Conservation (phyloP, 2,888 invertebrate genomes). For the Amblyteles armatorius region DNA sequence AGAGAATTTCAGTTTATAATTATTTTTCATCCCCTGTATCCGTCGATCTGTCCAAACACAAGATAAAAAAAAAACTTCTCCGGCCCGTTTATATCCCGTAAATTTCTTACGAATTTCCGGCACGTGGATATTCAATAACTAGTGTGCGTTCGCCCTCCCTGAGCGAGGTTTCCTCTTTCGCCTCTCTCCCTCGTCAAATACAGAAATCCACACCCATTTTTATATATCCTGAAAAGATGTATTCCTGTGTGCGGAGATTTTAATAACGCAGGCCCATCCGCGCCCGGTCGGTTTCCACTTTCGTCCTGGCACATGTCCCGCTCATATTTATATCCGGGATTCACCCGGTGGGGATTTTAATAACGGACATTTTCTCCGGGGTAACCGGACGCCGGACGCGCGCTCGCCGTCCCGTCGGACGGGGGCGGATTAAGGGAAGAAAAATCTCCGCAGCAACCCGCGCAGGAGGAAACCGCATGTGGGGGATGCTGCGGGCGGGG, state of each 20-base stretch:
- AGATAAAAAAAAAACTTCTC: slow-evolving; percentile 13
- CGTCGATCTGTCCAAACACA: slow-evolving; percentile 15
- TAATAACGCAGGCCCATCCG: slow-evolving; percentile 34
- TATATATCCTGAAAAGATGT: slow-evolving; percentile 16
- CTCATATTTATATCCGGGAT: slow-evolving; percentile 42
- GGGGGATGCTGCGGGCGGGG: slow-evolving; percentile 65
- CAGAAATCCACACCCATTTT: slow-evolving; percentile 52
- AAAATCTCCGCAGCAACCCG: slow-evolving; percentile 4
- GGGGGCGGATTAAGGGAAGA: slow-evolving; percentile 15
- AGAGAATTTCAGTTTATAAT: background rate
- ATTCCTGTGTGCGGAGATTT: slow-evolving; percentile 21
- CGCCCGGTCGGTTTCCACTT: slow-evolving; percentile 21
- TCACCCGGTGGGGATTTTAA: slow-evolving; percentile 50
- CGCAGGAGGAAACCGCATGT: slow-evolving; percentile 62
- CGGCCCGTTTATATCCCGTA: background rate
- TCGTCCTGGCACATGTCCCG: slow-evolving; percentile 36
- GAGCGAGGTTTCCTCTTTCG: slow-evolving; percentile 26
- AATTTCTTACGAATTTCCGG: slow-evolving; percentile 29
- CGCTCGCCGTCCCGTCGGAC: slow-evolving; percentile 22
- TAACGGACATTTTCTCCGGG: slow-evolving; percentile 57
- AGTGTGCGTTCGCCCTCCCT: slow-evolving; percentile 35
- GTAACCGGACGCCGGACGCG: slow-evolving; percentile 55
- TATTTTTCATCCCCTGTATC: slow-evolving; percentile 5
- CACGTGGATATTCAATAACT: slow-evolving; percentile 46
- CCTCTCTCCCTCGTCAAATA: slow-evolving; percentile 27